Evolutionary conservation across 2,797 vertebrate genomes (phyloP).

Genomic region (Zenarchopterus dispar): DNA sequence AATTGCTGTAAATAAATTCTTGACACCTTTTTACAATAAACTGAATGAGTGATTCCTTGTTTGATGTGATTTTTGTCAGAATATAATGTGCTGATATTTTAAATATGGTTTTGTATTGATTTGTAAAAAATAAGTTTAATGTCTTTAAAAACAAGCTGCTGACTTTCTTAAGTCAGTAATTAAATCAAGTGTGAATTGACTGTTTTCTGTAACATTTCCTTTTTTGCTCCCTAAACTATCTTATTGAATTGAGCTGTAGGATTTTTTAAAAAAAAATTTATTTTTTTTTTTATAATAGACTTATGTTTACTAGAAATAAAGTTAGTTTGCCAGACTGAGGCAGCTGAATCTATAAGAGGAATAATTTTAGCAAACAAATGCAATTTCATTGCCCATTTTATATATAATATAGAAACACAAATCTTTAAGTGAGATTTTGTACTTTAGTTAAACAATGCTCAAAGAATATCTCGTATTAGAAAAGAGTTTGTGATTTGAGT

Average conservation of each 20-base stretch:
- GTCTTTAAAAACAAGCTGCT: not conserved
- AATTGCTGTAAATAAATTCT: constrained; percentile 80
- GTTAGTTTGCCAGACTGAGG: not conserved
- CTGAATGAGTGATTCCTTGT: constrained; percentile 5
- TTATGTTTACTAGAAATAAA: not conserved
- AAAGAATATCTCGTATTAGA: too few relatives aligned
- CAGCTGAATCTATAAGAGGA: not conserved
- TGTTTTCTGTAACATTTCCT: too few relatives aligned
- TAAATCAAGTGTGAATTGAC: too few relatives aligned
- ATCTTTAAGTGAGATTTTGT: not conserved
- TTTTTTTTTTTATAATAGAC: too few relatives aligned
- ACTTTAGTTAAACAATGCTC: not conserved
- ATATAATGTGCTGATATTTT: not conserved
- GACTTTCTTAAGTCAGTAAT: not conserved
- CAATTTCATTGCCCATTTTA: not conserved
- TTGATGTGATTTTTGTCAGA: constrained; percentile 5
- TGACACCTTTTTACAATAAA: constrained; percentile 74
- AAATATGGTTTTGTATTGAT: not conserved
- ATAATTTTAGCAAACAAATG: not conserved
- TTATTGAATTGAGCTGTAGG: too few relatives aligned
- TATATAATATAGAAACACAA: not conserved
- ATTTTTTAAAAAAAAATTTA: too few relatives aligned
- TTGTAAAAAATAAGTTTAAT: not conserved
- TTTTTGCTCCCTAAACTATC: too few relatives aligned
- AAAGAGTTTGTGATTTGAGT: too few relatives aligned